Conservation (phyloP, 2,888 invertebrate species). For the Epicampocera succincta region DNA sequence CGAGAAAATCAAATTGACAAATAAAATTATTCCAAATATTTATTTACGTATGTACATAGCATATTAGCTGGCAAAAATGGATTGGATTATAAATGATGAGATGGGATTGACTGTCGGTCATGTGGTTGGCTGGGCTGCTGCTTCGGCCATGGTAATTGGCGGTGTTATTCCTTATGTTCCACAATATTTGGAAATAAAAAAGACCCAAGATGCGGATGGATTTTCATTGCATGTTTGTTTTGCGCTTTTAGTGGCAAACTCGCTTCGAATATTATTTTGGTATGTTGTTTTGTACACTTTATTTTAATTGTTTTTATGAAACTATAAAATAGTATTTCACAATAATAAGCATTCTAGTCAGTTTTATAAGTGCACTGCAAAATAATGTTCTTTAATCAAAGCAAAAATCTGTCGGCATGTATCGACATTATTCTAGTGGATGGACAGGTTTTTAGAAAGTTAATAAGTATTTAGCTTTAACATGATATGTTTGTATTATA, state of each 20-base stretch:
- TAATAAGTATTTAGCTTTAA: too few relatives aligned
- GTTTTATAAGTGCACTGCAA: too few relatives aligned
- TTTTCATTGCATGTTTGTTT: constrained; percentile 98
- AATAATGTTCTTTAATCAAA: too few relatives aligned
- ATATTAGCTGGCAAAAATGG: constrained; percentile 82
- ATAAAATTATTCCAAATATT: neutral
- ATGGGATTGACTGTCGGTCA: constrained; percentile 88
- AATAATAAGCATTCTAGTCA: too few relatives aligned
- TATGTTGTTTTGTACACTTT: constrained; percentile 82
- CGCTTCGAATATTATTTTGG: constrained; percentile 98
- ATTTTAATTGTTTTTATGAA: neutral
- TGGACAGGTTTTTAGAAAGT: too few relatives aligned
- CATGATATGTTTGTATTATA: too few relatives aligned
- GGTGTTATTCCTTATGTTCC: constrained; percentile 98
- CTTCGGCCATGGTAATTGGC: constrained; percentile 95
- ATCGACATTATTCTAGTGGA: too few relatives aligned
- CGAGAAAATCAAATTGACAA: neutral
- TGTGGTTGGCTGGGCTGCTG: constrained; percentile 90
- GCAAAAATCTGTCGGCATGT: too few relatives aligned
- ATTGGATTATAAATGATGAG: constrained; percentile 90
- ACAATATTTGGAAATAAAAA: constrained; percentile 95
- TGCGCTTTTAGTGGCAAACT: constrained; percentile 96
- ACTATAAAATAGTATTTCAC: too few relatives aligned
- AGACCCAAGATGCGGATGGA: constrained; percentile 95
- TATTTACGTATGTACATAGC: neutral